Base-by-base conservation (phyloP, 35 echinoderm and acorn worm species). In the Nesometra sesokonis region DNA sequence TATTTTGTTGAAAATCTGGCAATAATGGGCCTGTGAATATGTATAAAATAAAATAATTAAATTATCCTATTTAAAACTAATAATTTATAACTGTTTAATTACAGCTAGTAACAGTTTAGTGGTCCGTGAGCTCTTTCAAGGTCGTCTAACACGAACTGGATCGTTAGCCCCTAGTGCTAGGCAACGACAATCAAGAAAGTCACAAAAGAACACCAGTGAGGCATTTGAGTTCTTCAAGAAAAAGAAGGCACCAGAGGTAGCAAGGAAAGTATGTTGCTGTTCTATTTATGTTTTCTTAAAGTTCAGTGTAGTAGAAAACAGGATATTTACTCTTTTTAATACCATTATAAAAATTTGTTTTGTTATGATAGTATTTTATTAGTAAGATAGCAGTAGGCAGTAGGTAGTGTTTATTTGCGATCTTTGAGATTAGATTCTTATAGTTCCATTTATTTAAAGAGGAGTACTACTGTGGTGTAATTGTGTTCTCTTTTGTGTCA, bases 221-320 rank as follows among this genome's bases (percentile, higher is more conserved):
- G 89, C 93, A 19, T 94, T 94, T 84, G 93, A 86, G 1, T 94
- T 94, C 89, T 94, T 94, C 86, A 80, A 86, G n/a, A 84, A 94
- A 77, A 87, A 94, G 35, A 85, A 85, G 84, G 34, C 78, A 29
- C 86, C 89, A 32, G 82, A 78, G 33, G 86, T 80, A 46, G 89
- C 86, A 33, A 90, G 79, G 37, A 89, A 46, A n/a, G 36, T 83
- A 39, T 19, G 34, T 34, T 83, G 31, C 32, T 13, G 23, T 34
- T 8, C 36, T 38, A 13, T 5, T 34, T 29, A 34, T 31, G 32
- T 9, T 29, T 83, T 27, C 23, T 8, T 23, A 30, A 23, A 79
- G 77, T 8, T 79, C 29, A 79, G n/a, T n/a, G n/a, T n/a, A n/a
- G n/a, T n/a, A n/a, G 13, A 17, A 76, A 76, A 13, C n/a, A 76